Evolutionary conservation across 1,140 invertebrate genomes (phyloP).

Genomic region (Drosophila mauritiana): DNA sequence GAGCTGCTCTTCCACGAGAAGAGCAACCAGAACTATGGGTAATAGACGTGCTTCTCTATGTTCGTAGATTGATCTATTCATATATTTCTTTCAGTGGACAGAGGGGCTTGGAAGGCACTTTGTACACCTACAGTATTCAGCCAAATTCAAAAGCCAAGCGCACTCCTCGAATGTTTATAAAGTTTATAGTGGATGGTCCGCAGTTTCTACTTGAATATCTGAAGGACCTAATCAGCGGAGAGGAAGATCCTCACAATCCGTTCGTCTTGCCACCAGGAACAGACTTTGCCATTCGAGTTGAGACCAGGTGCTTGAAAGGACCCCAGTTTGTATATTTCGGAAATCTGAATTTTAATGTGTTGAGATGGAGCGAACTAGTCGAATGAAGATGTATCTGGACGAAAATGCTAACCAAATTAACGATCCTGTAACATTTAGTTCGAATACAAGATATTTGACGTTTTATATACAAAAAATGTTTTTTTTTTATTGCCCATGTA

Average conservation of each 20-base stretch:
- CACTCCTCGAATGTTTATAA: slow-evolving; percentile 3
- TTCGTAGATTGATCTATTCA: background rate
- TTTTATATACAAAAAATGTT: too few species aligned
- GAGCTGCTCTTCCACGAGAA: slow-evolving; percentile 36
- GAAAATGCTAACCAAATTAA: too few species aligned
- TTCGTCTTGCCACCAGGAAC: background rate
- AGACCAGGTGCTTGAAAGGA: background rate
- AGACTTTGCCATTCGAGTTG: slow-evolving; percentile 10
- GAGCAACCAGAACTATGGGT: background rate
- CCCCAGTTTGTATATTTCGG: background rate
- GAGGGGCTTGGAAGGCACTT: background rate
- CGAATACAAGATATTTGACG: too few species aligned
- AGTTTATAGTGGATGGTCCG: slow-evolving; percentile 13
- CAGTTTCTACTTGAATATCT: background rate
- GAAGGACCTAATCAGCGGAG: slow-evolving; percentile 21
- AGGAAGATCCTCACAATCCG: background rate
- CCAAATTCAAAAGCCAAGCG: background rate
- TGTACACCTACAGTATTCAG: slow-evolving; percentile 24
- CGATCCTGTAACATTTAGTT: background rate
- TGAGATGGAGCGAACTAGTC: background rate
- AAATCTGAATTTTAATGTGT: slow-evolving; percentile 2
- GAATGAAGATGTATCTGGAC: background rate
- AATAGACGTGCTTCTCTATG: background rate
- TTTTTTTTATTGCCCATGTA: too few species aligned
- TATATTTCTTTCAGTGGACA: background rate